phyloP scores from a whole-genome alignment of 2,113 vertebrate species.

The Eulacestoma nigropectus region DNA sequence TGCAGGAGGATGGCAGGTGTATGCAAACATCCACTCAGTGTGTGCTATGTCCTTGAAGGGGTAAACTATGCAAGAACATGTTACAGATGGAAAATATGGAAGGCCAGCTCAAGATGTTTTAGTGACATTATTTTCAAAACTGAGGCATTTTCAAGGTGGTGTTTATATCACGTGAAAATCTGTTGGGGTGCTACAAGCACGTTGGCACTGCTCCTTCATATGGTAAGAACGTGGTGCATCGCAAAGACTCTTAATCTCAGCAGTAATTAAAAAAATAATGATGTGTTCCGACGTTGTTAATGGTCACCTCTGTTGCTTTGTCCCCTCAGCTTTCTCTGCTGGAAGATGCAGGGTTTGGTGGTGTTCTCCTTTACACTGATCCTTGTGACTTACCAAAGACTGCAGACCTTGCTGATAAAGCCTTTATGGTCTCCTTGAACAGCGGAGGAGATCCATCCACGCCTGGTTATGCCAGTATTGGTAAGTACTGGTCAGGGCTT shows the following conservation, averaged over 20 bases:
- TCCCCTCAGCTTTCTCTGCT: slow-evolving; percentile 81
- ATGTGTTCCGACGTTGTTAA: background rate
- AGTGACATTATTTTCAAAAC: background rate
- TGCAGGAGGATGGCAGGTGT: background rate
- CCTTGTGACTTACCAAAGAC: slow-evolving; percentile 83
- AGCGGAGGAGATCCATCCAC: slow-evolving; percentile 84
- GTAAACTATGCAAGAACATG: background rate
- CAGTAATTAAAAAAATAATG: background rate
- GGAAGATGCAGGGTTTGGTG: slow-evolving; percentile 84
- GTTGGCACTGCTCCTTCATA: background rate
- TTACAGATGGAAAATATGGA: background rate
- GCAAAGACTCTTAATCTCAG: background rate
- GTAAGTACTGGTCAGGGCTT: slow-evolving; percentile 68
- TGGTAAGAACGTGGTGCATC: background rate
- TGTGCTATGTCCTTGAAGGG: background rate
- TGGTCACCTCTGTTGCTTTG: background rate
- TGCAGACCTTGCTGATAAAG: slow-evolving; percentile 61
- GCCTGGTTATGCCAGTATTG: slow-evolving; percentile 73
- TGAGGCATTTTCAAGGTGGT: background rate
- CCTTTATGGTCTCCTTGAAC: slow-evolving; percentile 87
- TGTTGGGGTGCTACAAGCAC: background rate
- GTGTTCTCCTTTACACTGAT: slow-evolving; percentile 85
- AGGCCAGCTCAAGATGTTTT: background rate
- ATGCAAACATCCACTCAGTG: background rate
- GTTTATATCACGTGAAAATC: background rate